A percentile compares a stretch with the other conserved stretches of the same genome.
phyloP scores from a whole-genome alignment of 2,888 invertebrate genomes.

The Protodeltote pygarga region DNA sequence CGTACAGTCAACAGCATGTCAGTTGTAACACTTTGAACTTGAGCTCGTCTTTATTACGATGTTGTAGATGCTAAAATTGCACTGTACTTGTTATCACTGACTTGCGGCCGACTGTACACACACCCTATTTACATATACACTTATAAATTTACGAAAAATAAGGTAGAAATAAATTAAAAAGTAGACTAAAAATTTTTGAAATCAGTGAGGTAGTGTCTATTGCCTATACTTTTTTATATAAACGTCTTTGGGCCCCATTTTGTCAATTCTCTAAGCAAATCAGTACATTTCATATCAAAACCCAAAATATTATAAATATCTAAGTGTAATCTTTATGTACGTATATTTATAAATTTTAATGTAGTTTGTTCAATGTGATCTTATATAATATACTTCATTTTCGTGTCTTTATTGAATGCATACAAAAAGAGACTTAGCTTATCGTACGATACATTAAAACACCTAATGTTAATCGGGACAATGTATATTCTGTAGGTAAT shows the following conservation, averaged over 20 bases:
- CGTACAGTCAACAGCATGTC: not conserved
- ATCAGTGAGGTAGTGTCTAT: too few relatives aligned
- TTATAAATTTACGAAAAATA: too few relatives aligned
- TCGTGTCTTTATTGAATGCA: constrained; percentile 12
- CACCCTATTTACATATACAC: too few relatives aligned
- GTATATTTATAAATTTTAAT: constrained; percentile 26
- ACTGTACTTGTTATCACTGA: too few relatives aligned
- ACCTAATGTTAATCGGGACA: not conserved
- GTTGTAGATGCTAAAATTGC: too few relatives aligned
- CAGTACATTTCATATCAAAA: constrained; percentile 27
- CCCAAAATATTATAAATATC: constrained; percentile 15
- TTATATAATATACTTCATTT: constrained; percentile 19
- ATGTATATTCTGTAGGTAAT: not conserved
- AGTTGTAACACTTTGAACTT: too few relatives aligned
- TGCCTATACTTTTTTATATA: not conserved
- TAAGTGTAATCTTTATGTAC: constrained; percentile 15
- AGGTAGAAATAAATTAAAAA: too few relatives aligned
- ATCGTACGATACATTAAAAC: constrained; percentile 14
- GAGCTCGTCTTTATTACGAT: too few relatives aligned
- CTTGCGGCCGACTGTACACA: too few relatives aligned
- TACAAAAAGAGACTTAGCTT: not conserved
- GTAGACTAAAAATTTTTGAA: too few relatives aligned
- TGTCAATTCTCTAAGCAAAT: constrained; percentile 24
- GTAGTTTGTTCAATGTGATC: constrained; percentile 37
- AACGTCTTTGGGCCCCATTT: constrained; percentile 3